A percentile compares a stretch with the other conserved stretches of the same genome.
Conservation (phyloP, 2,113 vertebrate species). For the Falco punctatus region DNA sequence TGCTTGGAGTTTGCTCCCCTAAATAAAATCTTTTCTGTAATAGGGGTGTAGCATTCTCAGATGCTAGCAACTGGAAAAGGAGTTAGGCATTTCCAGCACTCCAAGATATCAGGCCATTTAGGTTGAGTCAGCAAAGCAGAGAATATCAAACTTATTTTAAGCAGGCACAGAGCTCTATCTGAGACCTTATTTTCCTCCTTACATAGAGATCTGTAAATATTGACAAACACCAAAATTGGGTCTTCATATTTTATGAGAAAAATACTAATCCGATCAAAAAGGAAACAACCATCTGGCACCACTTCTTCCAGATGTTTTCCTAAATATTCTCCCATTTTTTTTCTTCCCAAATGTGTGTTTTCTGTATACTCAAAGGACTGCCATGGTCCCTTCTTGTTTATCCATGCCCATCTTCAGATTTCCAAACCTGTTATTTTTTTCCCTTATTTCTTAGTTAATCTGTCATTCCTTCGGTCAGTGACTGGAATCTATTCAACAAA, state of each 20-base stretch:
- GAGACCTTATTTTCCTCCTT: not conserved
- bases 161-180: not conserved
- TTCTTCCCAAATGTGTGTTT: not conserved
- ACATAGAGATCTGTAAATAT: constrained; percentile 12
- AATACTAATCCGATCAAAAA: not conserved
- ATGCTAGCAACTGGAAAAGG: not conserved
- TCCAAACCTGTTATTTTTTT: not conserved
- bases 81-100: not conserved
- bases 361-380: not conserved
- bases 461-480: not conserved
- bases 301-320: constrained; percentile 3
- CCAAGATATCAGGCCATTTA: not conserved
- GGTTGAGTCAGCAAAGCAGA: constrained; percentile 33
- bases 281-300: not conserved
- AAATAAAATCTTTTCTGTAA: not conserved
- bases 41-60: not conserved
- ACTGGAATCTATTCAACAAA: not conserved
- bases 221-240: constrained; percentile 19
- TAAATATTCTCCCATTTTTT: not conserved
- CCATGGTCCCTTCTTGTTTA: not conserved
- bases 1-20: not conserved
- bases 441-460: not conserved
- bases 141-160: constrained; percentile 28
- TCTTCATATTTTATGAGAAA: constrained; percentile 10
- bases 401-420: not conserved